Base-by-base conservation (phyloP, 2,888 invertebrate genomes). In the Drosophila nigritarsus region DNA sequence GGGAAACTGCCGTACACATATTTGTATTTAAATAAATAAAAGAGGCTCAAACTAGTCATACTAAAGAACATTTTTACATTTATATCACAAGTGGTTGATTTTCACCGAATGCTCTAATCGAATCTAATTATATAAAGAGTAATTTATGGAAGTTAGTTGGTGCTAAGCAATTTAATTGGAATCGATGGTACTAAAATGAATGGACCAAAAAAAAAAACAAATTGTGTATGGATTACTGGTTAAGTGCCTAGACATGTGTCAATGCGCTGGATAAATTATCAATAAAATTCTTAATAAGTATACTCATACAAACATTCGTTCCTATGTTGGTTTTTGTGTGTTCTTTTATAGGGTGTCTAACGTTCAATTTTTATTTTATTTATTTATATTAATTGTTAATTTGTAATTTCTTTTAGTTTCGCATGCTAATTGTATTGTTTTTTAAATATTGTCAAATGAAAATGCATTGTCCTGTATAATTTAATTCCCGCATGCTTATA, bases 71-170 rank as follows among this genome's bases (percentile, higher is more conserved):
- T 20, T 20, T 11, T 18, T 32, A n/a, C 30, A 20, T 20, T 20
- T 40, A 15, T 9, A 29, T 6, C 42, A 32, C 42, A 40, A 62
- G 24, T 32, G 29, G 29, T 15, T 38, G 61, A 7, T 54, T 50
- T 36, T 60, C 49, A n/a, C 36, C n/a, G 15, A 32, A 9, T 9
- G 27, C 20, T 20, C 18, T 27, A 51, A 64, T 74, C 42, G 65
- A 56, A 69, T 74, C 65, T 62, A 73, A 53, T 42, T 59, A 56
- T 42, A 51, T 49, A 5, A 27, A 42, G 20, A 11, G 36, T 27
- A 36, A 36, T 42, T 30, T 58, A 51, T 36, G 48, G 24, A 45
- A 65, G 61, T 38, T 49, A 24, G 34, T 63, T 59, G 64, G 29
- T 65, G 64, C 20, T 15, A 49, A 36, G 27, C 53, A 56, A 69